Conservation (phyloP, 2,888 invertebrate species). For the Rapana venosa region DNA sequence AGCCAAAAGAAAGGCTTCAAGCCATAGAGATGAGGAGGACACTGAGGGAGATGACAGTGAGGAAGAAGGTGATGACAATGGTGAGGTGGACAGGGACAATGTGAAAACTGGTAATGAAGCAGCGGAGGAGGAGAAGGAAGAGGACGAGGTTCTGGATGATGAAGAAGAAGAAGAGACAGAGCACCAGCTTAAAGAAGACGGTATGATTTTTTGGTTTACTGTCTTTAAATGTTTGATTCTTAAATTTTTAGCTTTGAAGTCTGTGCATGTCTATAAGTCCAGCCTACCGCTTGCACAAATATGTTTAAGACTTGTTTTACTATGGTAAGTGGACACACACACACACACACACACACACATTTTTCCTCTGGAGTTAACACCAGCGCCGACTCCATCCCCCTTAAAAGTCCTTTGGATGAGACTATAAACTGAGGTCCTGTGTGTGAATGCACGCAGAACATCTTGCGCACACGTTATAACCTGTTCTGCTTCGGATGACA, state of each 20-base stretch:
- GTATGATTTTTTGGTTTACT: not conserved
- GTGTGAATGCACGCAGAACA: too few relatives aligned
- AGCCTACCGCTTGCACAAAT: not conserved
- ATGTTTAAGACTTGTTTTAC: not conserved
- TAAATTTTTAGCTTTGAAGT: too few relatives aligned
- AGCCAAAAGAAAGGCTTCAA: not conserved
- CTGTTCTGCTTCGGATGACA: too few relatives aligned
- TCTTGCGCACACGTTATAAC: too few relatives aligned
- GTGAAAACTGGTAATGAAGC: not conserved
- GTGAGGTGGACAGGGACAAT: conserved; percentile 33
- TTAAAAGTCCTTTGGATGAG: too few relatives aligned
- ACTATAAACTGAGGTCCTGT: too few relatives aligned
- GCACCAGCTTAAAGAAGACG: conserved; percentile 30
- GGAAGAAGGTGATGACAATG: conserved; percentile 43
- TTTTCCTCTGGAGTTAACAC: too few relatives aligned
- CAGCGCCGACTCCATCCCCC: too few relatives aligned
- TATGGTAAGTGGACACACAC: not conserved
- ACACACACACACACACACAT: too few relatives aligned
- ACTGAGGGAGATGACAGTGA: not conserved
- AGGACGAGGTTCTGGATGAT: conserved; percentile 36
- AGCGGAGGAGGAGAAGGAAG: conserved; percentile 36
- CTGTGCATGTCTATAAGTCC: not conserved
- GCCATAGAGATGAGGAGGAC: not conserved
- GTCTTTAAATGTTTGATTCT: too few relatives aligned
- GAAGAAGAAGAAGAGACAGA: conserved; percentile 44